Percentiles rank a stretch among this genome's conserved stretches.
phyloP scores from a whole-genome alignment of 2,797 vertebrate genomes.

The Neosilurus hyrtlii region DNA sequence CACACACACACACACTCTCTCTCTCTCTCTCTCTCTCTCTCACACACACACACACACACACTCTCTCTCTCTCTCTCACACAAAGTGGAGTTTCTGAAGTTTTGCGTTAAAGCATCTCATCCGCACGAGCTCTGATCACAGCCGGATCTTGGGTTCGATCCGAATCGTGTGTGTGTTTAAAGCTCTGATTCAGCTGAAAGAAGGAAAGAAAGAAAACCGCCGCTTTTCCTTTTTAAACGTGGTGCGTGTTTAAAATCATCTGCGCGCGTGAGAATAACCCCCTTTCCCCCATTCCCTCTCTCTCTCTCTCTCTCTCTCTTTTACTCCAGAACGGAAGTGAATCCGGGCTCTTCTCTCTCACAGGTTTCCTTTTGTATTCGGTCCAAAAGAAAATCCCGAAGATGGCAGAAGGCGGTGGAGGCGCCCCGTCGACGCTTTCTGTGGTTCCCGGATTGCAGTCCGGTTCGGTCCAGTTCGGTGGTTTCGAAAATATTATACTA shows the following conservation, averaged over 20 bases:
- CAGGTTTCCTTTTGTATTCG: neutral
- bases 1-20: too few species aligned
- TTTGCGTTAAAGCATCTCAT: neutral
- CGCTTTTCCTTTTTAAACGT: neutral
- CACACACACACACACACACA: too few species aligned
- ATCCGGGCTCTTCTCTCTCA: conserved; percentile 3
- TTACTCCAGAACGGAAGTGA: neutral
- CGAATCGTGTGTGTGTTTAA: neutral
- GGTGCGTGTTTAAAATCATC: neutral
- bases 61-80: too few species aligned
- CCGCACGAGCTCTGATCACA: neutral
- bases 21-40: too few species aligned
- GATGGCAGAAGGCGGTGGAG: neutral
- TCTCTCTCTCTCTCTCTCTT: too few species aligned
- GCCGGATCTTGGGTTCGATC: neutral
- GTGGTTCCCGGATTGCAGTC: neutral
- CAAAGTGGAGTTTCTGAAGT: conserved; percentile 8
- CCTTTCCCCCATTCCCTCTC: too few species aligned
- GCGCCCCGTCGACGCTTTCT: neutral
- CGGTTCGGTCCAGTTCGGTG: neutral
- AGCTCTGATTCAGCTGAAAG: neutral
- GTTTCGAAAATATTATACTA: too few species aligned
- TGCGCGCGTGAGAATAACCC: neutral
- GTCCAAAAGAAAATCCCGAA: neutral
- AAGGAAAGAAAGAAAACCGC: neutral